Base-by-base conservation (phyloP, 1,140 invertebrate species). In the Aradophagus sp. region DNA sequence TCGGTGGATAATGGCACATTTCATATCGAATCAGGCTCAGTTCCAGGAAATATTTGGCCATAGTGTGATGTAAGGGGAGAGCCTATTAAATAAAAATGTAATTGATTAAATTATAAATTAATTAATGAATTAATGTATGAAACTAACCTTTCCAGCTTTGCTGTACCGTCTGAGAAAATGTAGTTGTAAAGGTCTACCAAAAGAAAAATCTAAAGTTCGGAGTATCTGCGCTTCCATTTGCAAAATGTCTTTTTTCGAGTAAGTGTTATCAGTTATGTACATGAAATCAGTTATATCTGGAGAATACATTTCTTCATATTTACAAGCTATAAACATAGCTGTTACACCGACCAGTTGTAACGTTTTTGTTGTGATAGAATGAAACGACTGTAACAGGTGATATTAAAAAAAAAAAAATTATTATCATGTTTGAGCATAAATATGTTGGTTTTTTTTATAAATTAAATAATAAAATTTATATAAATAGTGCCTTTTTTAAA, bases 1-100 rank as follows among this genome's bases (percentile, higher is more conserved):
- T 98, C 2, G 97, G 96, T 44, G 87, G 86, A 77, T 93, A 89
- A 77, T 95, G 92, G 16, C 90, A 90, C 85, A 97, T 88, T 20
- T 91, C 87, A 79, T 97, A 97, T 32, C 97, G 91, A 8, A 96
- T 82, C 29, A 97, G 84, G 55, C 91, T 88, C 17, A 98, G 82
- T 82, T 99, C 97, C 73, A 97, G 89, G 41, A 99, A 90, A 80
- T 97, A 99, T 86, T 99, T 99, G 5, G 95, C 95, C 80, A 97
- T 85, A 36, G 90, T 91, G 80, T 98, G 95, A 78, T 93, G 82
- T 84, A 93, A 67, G 86, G 90, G 81, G n/a, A 86, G 81, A 52
- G 78, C 84, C 84, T 82, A 74, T 75, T 20, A 31, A 42, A 58
- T 47, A 44, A 52, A 17, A 17, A 23, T 34, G 20, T 41, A 56